A percentile compares a stretch with the other conserved stretches of the same genome.
These are phyloP conservation scores for Phaenicophaeus curvirostris DNA, from an alignment of 2,797 vertebrate species.

Conservation along the genomic window DNA sequence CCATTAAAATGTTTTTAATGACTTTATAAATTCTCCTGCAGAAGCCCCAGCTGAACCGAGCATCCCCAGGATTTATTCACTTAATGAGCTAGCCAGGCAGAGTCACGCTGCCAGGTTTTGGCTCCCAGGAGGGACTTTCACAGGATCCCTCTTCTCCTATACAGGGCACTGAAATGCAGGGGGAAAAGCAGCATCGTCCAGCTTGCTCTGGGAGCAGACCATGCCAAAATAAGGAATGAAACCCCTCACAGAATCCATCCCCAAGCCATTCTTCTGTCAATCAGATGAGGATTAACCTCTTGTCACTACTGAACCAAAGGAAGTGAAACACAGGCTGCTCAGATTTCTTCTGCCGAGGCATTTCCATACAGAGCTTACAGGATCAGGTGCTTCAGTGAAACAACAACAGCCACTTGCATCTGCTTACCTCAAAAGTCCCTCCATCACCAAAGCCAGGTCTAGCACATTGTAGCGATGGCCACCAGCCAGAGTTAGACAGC, in stretches of 20 bases:
- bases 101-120: not conserved
- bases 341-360: not conserved
- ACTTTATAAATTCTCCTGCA: slow-evolving; percentile 39
- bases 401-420: not conserved
- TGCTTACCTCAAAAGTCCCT: not conserved
- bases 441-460: not conserved
- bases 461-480: fast-evolving
- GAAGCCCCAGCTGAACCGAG: not conserved
- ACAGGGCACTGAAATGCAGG: not conserved
- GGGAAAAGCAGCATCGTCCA: not conserved
- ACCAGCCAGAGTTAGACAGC: not conserved
- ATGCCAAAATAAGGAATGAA: not conserved
- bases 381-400: not conserved
- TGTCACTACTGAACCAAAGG: not conserved
- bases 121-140: not conserved
- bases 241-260: not conserved
- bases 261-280: fast-evolving
- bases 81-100: not conserved
- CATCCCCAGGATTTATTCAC: not conserved
- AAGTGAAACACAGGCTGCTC: not conserved
- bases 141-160: not conserved
- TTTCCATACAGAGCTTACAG: not conserved
- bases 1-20: slow-evolving; percentile 21
- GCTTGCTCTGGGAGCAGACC: not conserved
- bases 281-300: not conserved